A percentile compares a stretch with the other conserved stretches of the same genome.
Evolutionary conservation across 2,888 invertebrate species (phyloP).

Genomic region (Serripes groenlandicus): DNA sequence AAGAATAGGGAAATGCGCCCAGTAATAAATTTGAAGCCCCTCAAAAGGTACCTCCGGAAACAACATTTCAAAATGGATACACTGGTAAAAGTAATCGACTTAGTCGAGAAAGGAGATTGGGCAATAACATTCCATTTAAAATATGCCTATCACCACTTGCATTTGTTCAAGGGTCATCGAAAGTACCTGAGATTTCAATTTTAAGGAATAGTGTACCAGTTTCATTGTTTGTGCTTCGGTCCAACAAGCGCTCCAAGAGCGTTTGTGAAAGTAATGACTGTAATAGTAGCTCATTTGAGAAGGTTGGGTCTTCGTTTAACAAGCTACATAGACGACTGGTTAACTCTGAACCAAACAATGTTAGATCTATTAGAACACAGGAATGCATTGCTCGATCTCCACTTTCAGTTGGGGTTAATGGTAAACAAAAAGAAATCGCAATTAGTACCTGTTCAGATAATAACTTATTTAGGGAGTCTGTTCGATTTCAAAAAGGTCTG

Average conservation of each 20-base stretch:
- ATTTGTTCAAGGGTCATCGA: slow-evolving; percentile 28
- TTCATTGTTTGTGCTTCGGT: slow-evolving; percentile 48
- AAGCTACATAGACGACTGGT: too few species aligned
- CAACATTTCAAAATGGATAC: slow-evolving; percentile 53
- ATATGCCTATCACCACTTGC: slow-evolving; percentile 51
- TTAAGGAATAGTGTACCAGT: slow-evolving; percentile 39
- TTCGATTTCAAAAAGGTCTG: too few species aligned
- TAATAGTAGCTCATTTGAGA: slow-evolving; percentile 37
- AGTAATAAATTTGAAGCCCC: slow-evolving; percentile 43
- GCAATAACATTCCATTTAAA: slow-evolving; percentile 48
- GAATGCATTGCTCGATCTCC: too few species aligned
- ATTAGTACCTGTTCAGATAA: too few species aligned
- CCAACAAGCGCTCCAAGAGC: slow-evolving; percentile 40
- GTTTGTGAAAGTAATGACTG: slow-evolving; percentile 54
- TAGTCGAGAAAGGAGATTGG: slow-evolving; percentile 45
- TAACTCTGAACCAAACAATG: background rate
- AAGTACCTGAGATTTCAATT: slow-evolving; percentile 49
- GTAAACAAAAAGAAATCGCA: too few species aligned
- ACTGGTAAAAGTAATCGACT: slow-evolving; percentile 41
- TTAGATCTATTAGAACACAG: too few species aligned
- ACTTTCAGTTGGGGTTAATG: too few species aligned
- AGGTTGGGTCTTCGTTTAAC: slow-evolving; percentile 21
- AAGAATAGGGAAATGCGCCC: slow-evolving; percentile 34
- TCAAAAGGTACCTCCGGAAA: slow-evolving; percentile 52
- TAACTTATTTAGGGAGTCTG: too few species aligned